These are phyloP conservation scores for Phenganax marumi DNA, from an alignment of 92 coral and sea anemone genomes.

Conservation along the genomic window DNA sequence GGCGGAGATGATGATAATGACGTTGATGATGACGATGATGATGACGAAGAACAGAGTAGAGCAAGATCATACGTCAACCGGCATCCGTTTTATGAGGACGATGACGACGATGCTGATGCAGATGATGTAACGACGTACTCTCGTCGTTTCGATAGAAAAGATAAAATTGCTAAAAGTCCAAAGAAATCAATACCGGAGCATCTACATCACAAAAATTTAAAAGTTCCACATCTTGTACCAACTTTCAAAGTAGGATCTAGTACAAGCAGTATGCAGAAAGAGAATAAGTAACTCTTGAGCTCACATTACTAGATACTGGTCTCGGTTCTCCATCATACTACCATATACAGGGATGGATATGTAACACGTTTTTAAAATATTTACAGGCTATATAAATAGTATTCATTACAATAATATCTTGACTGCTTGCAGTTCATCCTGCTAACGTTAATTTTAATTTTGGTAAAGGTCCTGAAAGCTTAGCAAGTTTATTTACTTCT, in stretches of 20 bases:
- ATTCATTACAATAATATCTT: not conserved
- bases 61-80: constrained; percentile 37
- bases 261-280: too few relatives aligned
- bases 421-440: not conserved
- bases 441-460: constrained; percentile 52
- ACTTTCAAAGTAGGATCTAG: not conserved
- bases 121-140: constrained; percentile 17
- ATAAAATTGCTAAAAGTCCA: constrained; percentile 36
- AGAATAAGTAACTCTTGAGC: too few relatives aligned
- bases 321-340: too few relatives aligned
- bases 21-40: constrained; percentile 14
- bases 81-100: constrained; percentile 1
- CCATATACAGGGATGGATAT: too few relatives aligned
- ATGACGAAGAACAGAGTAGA: constrained; percentile 15
- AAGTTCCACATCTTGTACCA: too few relatives aligned
- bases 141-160: constrained; percentile 30
- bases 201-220: too few relatives aligned
- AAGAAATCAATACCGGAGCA: not conserved
- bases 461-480: constrained; percentile 88
- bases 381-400: not conserved
- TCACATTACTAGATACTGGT: too few relatives aligned
- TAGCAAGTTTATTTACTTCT: constrained; percentile 81
- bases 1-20: constrained; percentile 23
- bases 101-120: constrained; percentile 6
- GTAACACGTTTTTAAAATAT: not conserved